These are phyloP conservation scores for Dasyprocta punctata DNA, from an alignment of 2,113 vertebrate genomes.

Conservation along the genomic window DNA sequence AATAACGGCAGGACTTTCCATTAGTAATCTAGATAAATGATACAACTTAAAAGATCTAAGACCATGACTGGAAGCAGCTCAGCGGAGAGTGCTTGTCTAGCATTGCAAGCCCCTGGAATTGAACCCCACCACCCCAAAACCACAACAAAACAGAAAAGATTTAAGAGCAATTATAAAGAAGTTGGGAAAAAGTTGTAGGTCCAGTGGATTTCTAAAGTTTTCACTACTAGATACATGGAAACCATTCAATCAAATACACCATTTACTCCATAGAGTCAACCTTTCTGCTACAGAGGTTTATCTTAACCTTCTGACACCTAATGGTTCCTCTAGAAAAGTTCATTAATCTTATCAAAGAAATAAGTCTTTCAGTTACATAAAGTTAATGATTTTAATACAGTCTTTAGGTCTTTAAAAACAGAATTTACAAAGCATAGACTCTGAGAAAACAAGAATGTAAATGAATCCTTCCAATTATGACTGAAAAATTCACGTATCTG, in stretches of 20 bases:
- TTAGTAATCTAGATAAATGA: background rate
- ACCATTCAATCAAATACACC: background rate
- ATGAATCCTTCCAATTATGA: background rate
- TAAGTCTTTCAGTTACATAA: background rate
- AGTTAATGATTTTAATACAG: constrained; percentile 38
- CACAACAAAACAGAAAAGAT: background rate
- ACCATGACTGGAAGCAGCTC: background rate
- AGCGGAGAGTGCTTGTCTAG: background rate
- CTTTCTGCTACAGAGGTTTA: background rate
- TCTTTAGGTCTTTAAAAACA: background rate
- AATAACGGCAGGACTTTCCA: background rate
- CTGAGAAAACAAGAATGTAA: background rate
- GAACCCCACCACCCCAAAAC: background rate
- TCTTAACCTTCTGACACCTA: background rate
- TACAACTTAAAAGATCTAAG: background rate
- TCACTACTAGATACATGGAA: background rate
- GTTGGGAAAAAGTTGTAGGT: background rate
- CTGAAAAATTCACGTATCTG: background rate
- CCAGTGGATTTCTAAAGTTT: background rate
- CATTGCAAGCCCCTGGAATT: background rate
- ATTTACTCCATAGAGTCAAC: background rate
- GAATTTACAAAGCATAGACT: background rate
- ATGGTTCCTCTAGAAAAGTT: background rate
- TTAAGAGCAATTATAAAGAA: background rate
- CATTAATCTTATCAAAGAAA: constrained; percentile 13